Evolutionary conservation across 2,113 vertebrate species (phyloP).

Genomic region (Elanus axillaris): DNA sequence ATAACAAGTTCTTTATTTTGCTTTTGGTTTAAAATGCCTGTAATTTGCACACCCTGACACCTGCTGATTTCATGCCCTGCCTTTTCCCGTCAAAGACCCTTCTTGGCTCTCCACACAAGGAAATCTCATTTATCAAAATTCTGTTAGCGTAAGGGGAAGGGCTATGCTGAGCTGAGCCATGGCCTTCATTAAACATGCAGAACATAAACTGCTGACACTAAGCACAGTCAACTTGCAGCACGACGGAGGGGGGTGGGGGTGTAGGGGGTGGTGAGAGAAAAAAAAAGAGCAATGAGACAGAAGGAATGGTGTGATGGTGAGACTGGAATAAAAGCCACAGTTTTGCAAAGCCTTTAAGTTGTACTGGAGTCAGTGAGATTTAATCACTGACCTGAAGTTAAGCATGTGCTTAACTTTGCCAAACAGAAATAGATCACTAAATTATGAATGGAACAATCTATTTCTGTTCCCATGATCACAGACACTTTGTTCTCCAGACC

Average conservation of each 20-base stretch:
- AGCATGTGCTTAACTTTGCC: conserved; percentile 45
- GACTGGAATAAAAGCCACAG: conserved; percentile 13
- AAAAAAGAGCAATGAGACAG: conserved; percentile 13
- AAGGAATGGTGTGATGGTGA: not conserved
- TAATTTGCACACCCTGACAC: conserved; percentile 49
- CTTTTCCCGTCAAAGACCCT: conserved; percentile 61
- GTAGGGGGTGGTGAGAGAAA: not conserved
- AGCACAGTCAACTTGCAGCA: conserved; percentile 72
- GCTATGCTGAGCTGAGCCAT: conserved; percentile 57
- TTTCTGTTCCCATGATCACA: conserved; percentile 24
- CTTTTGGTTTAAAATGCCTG: not conserved
- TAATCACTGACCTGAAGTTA: conserved; percentile 47
- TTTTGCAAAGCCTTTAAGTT: conserved; percentile 12
- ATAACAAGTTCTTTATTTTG: conserved; percentile 31
- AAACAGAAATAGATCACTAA: conserved; percentile 55
- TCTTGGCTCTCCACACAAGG: conserved; percentile 57
- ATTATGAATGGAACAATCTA: conserved; percentile 61
- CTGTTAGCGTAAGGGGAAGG: conserved; percentile 73
- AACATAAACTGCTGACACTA: conserved; percentile 89
- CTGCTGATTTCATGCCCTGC: conserved; percentile 48
- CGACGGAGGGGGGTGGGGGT: not conserved
- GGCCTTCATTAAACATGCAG: conserved; percentile 87
- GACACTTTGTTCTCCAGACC: conserved; percentile 34
- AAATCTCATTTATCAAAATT: conserved; percentile 81
- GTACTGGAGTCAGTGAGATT: not conserved